These are phyloP conservation scores for Athene noctua DNA, from an alignment of 2,113 vertebrate species.

Conservation along the genomic window DNA sequence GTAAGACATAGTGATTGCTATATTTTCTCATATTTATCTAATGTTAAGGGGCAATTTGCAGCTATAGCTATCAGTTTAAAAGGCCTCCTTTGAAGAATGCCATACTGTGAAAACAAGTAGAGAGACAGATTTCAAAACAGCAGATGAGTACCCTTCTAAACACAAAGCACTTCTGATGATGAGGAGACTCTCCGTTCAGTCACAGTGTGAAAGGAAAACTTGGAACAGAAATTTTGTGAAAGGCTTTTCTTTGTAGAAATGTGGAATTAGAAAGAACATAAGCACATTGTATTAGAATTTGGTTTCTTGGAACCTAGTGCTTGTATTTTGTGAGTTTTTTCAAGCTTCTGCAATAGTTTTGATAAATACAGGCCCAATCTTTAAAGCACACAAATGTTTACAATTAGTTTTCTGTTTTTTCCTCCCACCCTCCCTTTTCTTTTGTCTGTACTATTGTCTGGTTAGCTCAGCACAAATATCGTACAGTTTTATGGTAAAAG, in stretches of 20 bases:
- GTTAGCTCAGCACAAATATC: background rate
- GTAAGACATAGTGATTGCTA: background rate
- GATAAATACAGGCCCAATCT: background rate
- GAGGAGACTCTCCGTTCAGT: background rate
- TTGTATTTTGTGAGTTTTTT: background rate
- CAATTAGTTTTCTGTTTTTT: background rate
- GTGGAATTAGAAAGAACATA: background rate
- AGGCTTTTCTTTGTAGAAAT: background rate
- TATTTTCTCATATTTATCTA: background rate
- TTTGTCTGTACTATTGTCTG: background rate
- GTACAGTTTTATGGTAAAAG: fast-evolving
- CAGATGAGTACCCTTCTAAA: background rate
- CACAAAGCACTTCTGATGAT: background rate
- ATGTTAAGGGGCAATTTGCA: background rate
- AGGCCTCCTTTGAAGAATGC: background rate
- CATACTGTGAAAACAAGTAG: background rate
- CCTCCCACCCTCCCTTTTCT: fast-evolving
- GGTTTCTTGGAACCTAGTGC: background rate
- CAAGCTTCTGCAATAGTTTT: background rate
- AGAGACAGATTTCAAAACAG: background rate
- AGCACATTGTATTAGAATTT: background rate
- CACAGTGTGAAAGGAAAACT: background rate
- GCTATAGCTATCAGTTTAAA: background rate
- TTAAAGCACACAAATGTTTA: background rate
- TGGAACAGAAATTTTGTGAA: background rate